A percentile compares a stretch with the other conserved stretches of the same genome.
Evolutionary conservation across 2,113 vertebrate genomes (phyloP).

Genomic region (Galeopterus variegatus): DNA sequence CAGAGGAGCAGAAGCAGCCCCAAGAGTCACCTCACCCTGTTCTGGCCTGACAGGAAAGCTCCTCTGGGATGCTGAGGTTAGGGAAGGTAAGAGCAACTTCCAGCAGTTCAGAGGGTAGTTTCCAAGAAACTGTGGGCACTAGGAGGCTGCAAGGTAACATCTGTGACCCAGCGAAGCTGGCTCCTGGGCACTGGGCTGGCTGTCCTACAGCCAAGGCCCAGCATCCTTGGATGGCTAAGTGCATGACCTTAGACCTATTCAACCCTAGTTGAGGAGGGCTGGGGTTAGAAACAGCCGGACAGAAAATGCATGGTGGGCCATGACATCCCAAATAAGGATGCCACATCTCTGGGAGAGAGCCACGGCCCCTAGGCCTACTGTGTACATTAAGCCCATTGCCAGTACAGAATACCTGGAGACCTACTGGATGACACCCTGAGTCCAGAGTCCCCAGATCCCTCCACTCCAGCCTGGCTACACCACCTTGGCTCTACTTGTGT

Average conservation of each 20-base stretch:
- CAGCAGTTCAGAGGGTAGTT: background rate
- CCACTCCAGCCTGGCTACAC: background rate
- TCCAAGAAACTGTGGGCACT: background rate
- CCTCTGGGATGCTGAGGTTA: background rate
- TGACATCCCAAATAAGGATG: background rate
- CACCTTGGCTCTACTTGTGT: background rate
- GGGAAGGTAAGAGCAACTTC: background rate
- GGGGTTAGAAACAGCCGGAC: background rate
- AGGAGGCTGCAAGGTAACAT: background rate
- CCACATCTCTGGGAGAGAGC: background rate
- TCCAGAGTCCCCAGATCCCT: background rate
- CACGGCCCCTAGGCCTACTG: background rate
- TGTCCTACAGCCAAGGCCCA: background rate
- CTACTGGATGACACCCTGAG: background rate
- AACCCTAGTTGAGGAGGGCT: background rate
- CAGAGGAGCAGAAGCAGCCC: background rate
- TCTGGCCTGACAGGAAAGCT: background rate
- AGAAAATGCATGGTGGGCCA: no score
- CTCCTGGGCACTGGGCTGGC: background rate
- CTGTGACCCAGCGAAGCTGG: background rate
- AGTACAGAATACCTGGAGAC: background rate
- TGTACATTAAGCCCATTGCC: background rate
- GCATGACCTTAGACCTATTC: background rate
- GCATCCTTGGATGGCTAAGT: background rate
- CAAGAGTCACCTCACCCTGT: background rate